phyloP scores from a whole-genome alignment of 2,888 invertebrate species.

The Latheticus oryzae region DNA sequence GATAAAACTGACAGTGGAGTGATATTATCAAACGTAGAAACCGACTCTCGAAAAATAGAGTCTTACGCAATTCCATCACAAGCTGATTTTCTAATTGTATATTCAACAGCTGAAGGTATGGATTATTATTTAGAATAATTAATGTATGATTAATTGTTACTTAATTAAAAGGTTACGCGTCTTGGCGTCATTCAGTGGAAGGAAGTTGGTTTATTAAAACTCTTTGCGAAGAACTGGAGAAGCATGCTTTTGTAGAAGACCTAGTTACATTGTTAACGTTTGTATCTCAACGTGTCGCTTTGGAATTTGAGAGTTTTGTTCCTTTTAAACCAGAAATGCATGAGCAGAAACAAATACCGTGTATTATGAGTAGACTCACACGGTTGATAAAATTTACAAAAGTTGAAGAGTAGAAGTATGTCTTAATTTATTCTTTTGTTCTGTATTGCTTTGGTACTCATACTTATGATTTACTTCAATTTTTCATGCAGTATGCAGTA shows the following conservation, averaged over 20 bases:
- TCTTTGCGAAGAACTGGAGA: slow-evolving; percentile 82
- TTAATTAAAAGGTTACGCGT: slow-evolving; percentile 80
- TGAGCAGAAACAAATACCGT: slow-evolving; percentile 93
- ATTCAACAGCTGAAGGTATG: slow-evolving; percentile 95
- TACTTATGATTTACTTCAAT: neutral
- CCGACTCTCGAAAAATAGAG: slow-evolving; percentile 76
- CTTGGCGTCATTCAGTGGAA: slow-evolving; percentile 93
- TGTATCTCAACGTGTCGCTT: slow-evolving; percentile 85
- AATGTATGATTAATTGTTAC: too few relatives aligned
- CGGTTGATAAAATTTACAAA: slow-evolving; percentile 76
- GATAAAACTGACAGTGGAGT: slow-evolving; percentile 85
- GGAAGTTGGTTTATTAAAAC: slow-evolving; percentile 98
- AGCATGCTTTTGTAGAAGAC: slow-evolving; percentile 80
- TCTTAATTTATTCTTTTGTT: too few relatives aligned
- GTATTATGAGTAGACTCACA: slow-evolving; percentile 91
- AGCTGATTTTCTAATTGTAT: slow-evolving; percentile 94
- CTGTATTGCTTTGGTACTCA: neutral
- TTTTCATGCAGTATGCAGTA: too few relatives aligned
- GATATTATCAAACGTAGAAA: slow-evolving; percentile 77
- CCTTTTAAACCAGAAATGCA: slow-evolving; percentile 84
- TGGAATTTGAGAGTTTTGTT: slow-evolving; percentile 91
- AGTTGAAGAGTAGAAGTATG: slow-evolving; percentile 21
- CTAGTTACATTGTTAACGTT: slow-evolving; percentile 88
- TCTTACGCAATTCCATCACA: slow-evolving; percentile 90
- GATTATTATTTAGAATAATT: slow-evolving; percentile 7